Percentiles rank a stretch among this genome's conserved stretches.
Conservation (phyloP, 1,140 invertebrate genomes). For the Drosophila novamexicana region DNA sequence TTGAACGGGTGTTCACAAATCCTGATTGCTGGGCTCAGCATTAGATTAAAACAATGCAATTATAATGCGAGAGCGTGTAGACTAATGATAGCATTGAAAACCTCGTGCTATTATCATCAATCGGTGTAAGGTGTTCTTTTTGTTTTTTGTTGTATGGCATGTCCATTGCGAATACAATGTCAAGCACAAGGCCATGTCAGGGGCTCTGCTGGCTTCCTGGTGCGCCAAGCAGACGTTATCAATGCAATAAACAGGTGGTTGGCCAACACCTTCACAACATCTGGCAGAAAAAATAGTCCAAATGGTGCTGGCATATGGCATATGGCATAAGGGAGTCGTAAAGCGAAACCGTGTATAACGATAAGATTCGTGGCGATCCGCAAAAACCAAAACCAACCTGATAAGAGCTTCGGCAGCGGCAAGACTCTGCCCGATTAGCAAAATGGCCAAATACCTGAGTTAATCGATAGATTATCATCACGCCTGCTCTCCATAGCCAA, state of each 20-base stretch:
- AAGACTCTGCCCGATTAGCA: conserved; percentile 19
- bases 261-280: conserved; percentile 18
- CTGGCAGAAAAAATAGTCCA: conserved; percentile 14
- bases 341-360: conserved; percentile 1
- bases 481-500: conserved; percentile 1
- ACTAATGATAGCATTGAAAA: not conserved
- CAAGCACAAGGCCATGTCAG: conserved; percentile 52
- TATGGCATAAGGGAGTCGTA: conserved; percentile 1
- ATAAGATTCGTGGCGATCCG: conserved; percentile 23
- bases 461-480: conserved; percentile 27
- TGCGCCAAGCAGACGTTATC: not conserved
- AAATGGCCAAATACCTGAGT: not conserved
- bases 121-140: not conserved
- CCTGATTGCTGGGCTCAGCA: conserved; percentile 1
- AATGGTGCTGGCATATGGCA: not conserved
- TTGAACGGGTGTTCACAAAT: conserved; percentile 23
- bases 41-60: conserved; percentile 14
- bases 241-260: conserved; percentile 21
- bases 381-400: not conserved
- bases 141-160: too few species aligned
- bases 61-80: conserved; percentile 10
- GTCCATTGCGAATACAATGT: conserved; percentile 36
- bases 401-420: not conserved
- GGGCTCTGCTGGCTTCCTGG: not conserved
- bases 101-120: conserved; percentile 9